Base-by-base conservation (phyloP, 2,113 vertebrate genomes). In the Protobothrops mucrosquamatus region DNA sequence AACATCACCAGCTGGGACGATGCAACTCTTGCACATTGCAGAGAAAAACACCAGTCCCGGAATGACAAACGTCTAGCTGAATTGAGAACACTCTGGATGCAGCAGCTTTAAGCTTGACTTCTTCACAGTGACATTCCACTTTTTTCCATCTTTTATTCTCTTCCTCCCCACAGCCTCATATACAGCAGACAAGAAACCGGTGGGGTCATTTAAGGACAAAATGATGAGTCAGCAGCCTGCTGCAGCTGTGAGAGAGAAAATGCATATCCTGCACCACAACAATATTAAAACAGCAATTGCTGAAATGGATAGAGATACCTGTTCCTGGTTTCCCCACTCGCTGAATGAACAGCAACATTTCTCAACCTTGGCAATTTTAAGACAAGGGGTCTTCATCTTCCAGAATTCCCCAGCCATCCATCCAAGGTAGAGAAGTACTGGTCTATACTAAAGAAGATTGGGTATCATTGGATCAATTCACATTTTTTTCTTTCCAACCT, bases 261-360 rank as follows among this genome's bases (percentile, higher is more conserved):
- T 39, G 1, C 14, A 54, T 22, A 0, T 6, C 14, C 24, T 5
- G 7, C 74, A 81, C 74, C 74, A 81, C 34, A 1, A 81, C 20
- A 43, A 81, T 81, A 81, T 81, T 39, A 81, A 43, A 81, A 3
- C 74, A 12, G 22, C 59, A n/a, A 14, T 56, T 20, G 0, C 0
- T 0, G 4, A 34, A 85, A 46, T 4, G 69, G 94, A 86, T 74
- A 24, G 0, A 26, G 51, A 85, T 6, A 93, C n/a, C 69, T 24
- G 2, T 0, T 43, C 9, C 22, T 0, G 3, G 57, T 24, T 56
- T 4, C 14, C 7, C n/a, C 34, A 43, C 22, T 74, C 4, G 0
- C n/a, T 18, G 3, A 29, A 88, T 43, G 11, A n/a, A 69, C 11
- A 74, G 22, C 61, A 14, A 1, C 6, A 29, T 34, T 34, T 69